A percentile compares a stretch with the other conserved stretches of the same genome.
Conservation (phyloP, 2,797 vertebrate genomes). For the Gallinago stenura region DNA sequence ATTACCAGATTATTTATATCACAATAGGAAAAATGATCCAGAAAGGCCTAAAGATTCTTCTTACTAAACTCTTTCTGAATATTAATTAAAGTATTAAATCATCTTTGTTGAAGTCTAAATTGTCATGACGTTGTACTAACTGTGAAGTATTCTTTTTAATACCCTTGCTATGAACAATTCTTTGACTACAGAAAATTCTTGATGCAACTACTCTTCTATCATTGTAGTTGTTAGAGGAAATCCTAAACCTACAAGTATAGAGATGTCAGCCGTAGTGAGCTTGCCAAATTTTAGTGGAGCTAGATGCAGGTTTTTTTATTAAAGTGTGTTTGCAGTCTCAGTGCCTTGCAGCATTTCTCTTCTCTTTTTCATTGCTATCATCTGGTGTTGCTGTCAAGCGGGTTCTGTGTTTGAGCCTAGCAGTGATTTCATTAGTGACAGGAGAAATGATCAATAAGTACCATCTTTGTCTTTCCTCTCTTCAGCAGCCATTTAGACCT, state of each 20-base stretch:
- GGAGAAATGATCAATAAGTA: background rate
- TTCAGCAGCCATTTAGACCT: background rate
- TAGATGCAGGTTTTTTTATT: background rate
- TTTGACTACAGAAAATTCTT: background rate
- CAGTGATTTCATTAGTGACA: background rate
- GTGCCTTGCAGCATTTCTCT: background rate
- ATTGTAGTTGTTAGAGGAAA: background rate
- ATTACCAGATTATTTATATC: constrained; percentile 64
- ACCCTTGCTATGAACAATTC: background rate
- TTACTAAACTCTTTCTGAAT: constrained; percentile 31
- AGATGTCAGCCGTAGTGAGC: background rate
- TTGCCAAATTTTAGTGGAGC: background rate
- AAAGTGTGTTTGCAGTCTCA: background rate
- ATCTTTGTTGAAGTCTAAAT: background rate
- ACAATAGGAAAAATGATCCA: constrained; percentile 46
- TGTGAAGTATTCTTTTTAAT: background rate
- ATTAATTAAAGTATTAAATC: constrained; percentile 1
- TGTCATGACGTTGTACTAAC: background rate
- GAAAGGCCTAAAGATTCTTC: constrained; percentile 16
- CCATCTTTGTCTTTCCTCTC: background rate
- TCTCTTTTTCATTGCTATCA: background rate
- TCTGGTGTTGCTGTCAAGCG: background rate
- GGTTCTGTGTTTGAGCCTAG: background rate
- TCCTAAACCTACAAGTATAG: background rate
- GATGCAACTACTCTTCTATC: background rate